phyloP scores from a whole-genome alignment of 1,140 invertebrate genomes.

The Diorhabda carinulata region DNA sequence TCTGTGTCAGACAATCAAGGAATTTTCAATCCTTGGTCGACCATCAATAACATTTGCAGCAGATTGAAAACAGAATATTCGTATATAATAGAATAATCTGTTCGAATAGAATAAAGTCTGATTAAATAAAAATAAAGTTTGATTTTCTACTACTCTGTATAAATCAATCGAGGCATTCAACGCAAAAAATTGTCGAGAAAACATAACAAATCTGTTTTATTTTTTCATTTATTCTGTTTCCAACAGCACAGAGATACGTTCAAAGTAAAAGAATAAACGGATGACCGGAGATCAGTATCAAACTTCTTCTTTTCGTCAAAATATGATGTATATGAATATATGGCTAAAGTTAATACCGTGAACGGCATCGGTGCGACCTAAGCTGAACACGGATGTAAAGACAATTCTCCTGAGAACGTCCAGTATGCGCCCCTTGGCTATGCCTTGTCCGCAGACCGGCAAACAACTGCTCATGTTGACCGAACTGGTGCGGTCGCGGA shows the following conservation, averaged over 20 bases:
- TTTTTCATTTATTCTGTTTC: conserved; percentile 14
- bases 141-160: too few relatives aligned
- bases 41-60: too few relatives aligned
- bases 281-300: background rate
- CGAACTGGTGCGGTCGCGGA: conserved; percentile 21
- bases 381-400: background rate
- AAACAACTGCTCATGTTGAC: conserved; percentile 36
- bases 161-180: too few relatives aligned
- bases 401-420: background rate
- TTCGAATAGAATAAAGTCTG: too few relatives aligned
- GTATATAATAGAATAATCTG: too few relatives aligned
- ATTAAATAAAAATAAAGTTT: too few relatives aligned
- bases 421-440: background rate
- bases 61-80: too few relatives aligned
- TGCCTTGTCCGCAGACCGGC: conserved; percentile 27
- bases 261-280: conserved; percentile 1
- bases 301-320: background rate
- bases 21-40: too few relatives aligned
- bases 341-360: conserved; percentile 3
- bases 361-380: background rate
- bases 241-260: conserved; percentile 14
- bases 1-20: too few relatives aligned
- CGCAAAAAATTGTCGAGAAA: too few relatives aligned
- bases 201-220: conserved; percentile 1
- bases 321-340: conserved; percentile 1